Evolutionary conservation across 2,888 invertebrate genomes (phyloP).

Genomic region (Andrena camellia): DNA sequence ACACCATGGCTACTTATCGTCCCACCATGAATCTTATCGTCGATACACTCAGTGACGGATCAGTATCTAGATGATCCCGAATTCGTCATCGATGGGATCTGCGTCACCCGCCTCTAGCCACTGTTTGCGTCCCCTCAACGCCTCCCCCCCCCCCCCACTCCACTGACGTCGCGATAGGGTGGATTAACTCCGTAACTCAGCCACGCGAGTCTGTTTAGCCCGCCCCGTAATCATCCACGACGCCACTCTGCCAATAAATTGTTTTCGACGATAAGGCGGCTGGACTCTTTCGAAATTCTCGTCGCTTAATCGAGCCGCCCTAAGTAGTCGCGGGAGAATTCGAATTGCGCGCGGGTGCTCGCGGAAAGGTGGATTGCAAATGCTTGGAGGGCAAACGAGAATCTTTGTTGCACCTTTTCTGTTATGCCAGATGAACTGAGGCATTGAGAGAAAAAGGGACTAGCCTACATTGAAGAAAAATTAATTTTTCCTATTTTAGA

Average conservation of each 20-base stretch:
- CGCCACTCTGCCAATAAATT: neutral
- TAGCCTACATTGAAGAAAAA: no score
- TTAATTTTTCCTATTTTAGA: no score
- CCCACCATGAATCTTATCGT: slow-evolving; percentile 1
- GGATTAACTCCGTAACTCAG: neutral
- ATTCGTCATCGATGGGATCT: slow-evolving; percentile 24
- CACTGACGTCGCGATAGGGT: neutral
- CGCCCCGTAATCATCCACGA: slow-evolving; percentile 6
- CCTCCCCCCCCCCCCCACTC: no score
- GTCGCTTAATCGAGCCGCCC: neutral
- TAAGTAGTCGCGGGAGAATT: no score
- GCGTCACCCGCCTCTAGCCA: neutral
- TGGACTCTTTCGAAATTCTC: slow-evolving; percentile 11
- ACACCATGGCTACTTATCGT: neutral
- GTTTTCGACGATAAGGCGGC: slow-evolving; percentile 10
- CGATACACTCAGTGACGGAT: neutral
- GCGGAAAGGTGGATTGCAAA: no score
- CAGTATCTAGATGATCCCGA: neutral
- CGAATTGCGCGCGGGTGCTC: no score
- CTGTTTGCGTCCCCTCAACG: slow-evolving; percentile 2
- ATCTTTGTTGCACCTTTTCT: no score
- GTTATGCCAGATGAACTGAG: no score
- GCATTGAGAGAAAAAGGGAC: no score
- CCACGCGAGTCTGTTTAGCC: slow-evolving; percentile 2
- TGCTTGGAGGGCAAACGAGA: no score